phyloP scores from a whole-genome alignment of 2,888 invertebrate species.

The Aethes cnicana region DNA sequence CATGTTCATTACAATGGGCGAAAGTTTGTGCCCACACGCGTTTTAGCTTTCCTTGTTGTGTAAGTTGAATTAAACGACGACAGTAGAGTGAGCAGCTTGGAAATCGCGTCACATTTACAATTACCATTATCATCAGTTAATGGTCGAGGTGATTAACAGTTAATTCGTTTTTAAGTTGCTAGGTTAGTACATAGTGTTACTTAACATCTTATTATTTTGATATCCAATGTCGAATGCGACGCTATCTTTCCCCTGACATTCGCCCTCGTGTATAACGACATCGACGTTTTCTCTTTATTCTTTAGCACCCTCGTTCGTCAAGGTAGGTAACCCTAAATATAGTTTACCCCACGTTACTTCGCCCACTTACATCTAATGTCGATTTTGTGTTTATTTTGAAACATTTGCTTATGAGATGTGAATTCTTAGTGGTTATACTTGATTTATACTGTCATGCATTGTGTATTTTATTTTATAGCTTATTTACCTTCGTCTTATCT shows the following conservation, averaged over 20 bases:
- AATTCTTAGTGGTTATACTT: neutral
- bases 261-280: slow-evolving; percentile 53
- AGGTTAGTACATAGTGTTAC: slow-evolving; percentile 34
- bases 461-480: neutral
- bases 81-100: slow-evolving; percentile 76
- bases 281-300: slow-evolving; percentile 66
- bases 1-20: slow-evolving; percentile 67
- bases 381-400: slow-evolving; percentile 41
- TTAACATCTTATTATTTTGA: slow-evolving; percentile 28
- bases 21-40: slow-evolving; percentile 75
- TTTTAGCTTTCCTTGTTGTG: slow-evolving; percentile 81
- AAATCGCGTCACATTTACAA: slow-evolving; percentile 73
- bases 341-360: slow-evolving; percentile 53
- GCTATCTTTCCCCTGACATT: slow-evolving; percentile 27
- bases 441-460: neutral
- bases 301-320: slow-evolving; percentile 69
- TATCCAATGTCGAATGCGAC: slow-evolving; percentile 7
- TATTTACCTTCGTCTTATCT: neutral
- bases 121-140: slow-evolving; percentile 51
- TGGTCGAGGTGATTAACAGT: slow-evolving; percentile 44
- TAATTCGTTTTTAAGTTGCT: slow-evolving; percentile 39
- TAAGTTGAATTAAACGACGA: slow-evolving; percentile 73
- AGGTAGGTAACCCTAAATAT: slow-evolving; percentile 66
- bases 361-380: slow-evolving; percentile 41
- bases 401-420: slow-evolving; percentile 22